phyloP scores from a whole-genome alignment of 1,140 invertebrate species.

The Odontomachus brunneus region DNA sequence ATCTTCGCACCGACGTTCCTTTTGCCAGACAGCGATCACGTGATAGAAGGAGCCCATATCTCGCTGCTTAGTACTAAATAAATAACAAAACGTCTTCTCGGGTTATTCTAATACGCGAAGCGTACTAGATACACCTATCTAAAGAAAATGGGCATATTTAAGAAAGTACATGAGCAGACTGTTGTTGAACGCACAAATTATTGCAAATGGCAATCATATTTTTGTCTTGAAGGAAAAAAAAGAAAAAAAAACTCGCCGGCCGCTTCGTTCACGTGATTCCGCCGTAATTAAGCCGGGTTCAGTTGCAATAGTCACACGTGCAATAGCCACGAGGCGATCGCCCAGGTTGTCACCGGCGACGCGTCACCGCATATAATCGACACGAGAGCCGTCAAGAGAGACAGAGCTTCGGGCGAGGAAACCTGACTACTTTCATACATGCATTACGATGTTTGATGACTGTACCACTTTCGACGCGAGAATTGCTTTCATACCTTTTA shows the following conservation, averaged over 20 bases:
- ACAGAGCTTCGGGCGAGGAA: slow-evolving; percentile 67
- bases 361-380: neutral
- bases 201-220: slow-evolving; percentile 57
- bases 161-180: slow-evolving; percentile 40
- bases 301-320: slow-evolving; percentile 74
- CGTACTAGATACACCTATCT: slow-evolving; percentile 13
- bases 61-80: slow-evolving; percentile 39
- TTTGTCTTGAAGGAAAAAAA: slow-evolving; percentile 47
- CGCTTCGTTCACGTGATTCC: slow-evolving; percentile 48
- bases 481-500: slow-evolving; percentile 76
- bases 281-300: slow-evolving; percentile 55
- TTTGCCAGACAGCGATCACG: slow-evolving; percentile 32
- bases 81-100: slow-evolving; percentile 12
- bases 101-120: neutral
- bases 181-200: slow-evolving; percentile 57
- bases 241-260: neutral
- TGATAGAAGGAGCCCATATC: slow-evolving; percentile 35
- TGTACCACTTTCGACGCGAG: slow-evolving; percentile 77
- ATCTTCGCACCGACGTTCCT: slow-evolving; percentile 2
- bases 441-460: slow-evolving; percentile 81
- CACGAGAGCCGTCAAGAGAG: slow-evolving; percentile 39
- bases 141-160: slow-evolving; percentile 40
- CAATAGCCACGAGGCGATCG: slow-evolving; percentile 19
- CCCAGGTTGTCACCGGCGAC: neutral
- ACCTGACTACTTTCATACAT: slow-evolving; percentile 80